Percentiles rank a stretch among this genome's conserved stretches.
These are phyloP conservation scores for Sinocyclocheilus maitianheensis DNA, from an alignment of 2,113 vertebrate genomes.

Conservation along the genomic window DNA sequence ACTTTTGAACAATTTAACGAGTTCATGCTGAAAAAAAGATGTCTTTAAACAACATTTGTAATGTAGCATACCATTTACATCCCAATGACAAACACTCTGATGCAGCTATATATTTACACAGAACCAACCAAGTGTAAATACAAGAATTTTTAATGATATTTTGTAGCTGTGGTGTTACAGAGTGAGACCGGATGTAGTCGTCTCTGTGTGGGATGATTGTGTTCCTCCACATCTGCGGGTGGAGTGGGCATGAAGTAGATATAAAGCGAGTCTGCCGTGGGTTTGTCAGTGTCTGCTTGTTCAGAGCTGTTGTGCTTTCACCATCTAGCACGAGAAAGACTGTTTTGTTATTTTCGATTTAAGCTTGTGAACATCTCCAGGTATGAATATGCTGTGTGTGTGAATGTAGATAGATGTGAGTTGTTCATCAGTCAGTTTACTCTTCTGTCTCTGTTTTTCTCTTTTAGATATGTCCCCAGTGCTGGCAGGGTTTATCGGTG, in stretches of 20 bases:
- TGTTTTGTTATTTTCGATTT: background rate
- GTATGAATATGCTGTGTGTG: background rate
- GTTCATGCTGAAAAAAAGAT: too few relatives aligned
- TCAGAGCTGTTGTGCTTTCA: background rate
- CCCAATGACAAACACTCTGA: too few relatives aligned
- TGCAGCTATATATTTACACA: too few relatives aligned
- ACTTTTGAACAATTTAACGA: too few relatives aligned
- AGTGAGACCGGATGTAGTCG: background rate
- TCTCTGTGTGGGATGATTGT: background rate
- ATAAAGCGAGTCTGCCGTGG: background rate
- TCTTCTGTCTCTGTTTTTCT: background rate
- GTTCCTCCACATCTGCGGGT: background rate
- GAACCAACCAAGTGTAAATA: background rate
- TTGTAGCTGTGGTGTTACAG: background rate
- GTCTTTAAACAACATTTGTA: too few relatives aligned
- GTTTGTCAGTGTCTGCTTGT: constrained; percentile 4
- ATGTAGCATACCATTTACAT: too few relatives aligned
- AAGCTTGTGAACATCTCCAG: background rate
- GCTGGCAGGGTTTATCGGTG: constrained; percentile 91
- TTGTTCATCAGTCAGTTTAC: background rate
- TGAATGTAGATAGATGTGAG: background rate
- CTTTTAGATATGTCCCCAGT: constrained; percentile 90
- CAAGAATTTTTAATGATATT: background rate
- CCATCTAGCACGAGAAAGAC: background rate
- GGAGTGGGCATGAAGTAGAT: background rate